Base-by-base conservation (phyloP, 2,888 invertebrate genomes). In the Drosophila greeni region DNA sequence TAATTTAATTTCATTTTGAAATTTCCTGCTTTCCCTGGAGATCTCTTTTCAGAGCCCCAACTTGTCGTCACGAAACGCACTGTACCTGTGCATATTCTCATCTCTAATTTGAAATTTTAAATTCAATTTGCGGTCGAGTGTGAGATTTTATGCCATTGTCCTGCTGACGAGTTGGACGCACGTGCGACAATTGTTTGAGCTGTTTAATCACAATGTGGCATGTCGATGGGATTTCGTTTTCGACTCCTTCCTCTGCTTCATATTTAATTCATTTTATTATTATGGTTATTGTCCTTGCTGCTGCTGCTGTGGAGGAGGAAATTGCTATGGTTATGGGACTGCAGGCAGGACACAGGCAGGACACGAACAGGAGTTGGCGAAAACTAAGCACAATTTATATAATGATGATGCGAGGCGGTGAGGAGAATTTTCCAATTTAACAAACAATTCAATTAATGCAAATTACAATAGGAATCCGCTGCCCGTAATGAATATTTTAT, bases 381-480 rank as follows among this genome's bases (percentile, higher is more conserved):
- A 52, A 72, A 60, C 61, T 56, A 74, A 78, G 58, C 57, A 64
- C 52, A 71, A 76, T 66, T 62, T 64, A 64, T 60, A 78, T n/a
- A 26, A 26, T 26, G 26, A 73, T 58, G 66, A 62, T 52, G 42
- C 42, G 12, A 26, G 14, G 43, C 47, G 39, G 64, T 31, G 42
- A 59, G 39, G 61, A 52, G 64, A 81, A 73, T 77, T 73, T 85
- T 65, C 70, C 64, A 85, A 84, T 84, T 81, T 74, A 70, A 74
- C 84, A 84, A 85, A 84, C 85, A 85, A 84, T 85, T 85, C 86
- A 84, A 82, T 85, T 76, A 75, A 82, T 84, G 84, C 75, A 85
- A 85, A 82, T 85, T 74, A 84, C 81, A 83, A 70, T 72, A 69
- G 68, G 56, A 58, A 48, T 42, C 20, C 2, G 20, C 42, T 39